Evolutionary conservation across 1,140 invertebrate species (phyloP).

Genomic region (Propsilocerus akamusi): DNA sequence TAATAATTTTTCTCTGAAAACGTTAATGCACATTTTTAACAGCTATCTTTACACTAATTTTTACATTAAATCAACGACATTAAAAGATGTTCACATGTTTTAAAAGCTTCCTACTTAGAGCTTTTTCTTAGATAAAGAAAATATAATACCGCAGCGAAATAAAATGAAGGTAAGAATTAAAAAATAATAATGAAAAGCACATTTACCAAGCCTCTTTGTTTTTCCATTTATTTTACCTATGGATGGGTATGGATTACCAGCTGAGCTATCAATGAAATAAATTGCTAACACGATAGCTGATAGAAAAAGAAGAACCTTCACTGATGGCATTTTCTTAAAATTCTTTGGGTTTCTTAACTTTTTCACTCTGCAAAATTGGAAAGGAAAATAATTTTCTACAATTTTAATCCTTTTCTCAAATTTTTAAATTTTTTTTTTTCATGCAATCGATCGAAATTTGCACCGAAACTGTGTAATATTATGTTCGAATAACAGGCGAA

Average conservation of each 20-base stretch:
- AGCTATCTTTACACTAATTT: no score
- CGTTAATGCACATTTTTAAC: no score
- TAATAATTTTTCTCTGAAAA: no score
- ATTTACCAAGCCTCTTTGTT: slow-evolving; percentile 1
- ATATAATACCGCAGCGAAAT: no score
- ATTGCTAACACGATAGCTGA: not conserved
- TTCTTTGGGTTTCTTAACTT: not conserved
- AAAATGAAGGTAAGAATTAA: not conserved
- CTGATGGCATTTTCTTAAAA: not conserved
- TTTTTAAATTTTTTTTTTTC: not conserved
- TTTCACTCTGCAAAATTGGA: not conserved
- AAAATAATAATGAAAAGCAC: not conserved
- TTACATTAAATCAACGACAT: no score
- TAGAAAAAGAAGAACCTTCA: not conserved
- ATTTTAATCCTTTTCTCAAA: not conserved
- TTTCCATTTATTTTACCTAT: not conserved
- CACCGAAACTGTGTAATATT: no score
- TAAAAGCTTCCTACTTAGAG: no score
- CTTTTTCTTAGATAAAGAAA: no score
- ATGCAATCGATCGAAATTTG: no score
- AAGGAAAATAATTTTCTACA: not conserved
- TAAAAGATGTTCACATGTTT: no score
- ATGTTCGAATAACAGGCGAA: no score
- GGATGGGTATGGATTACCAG: not conserved
- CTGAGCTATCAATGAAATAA: not conserved